Evolutionary conservation across 2,888 invertebrate genomes (phyloP).

Genomic region (Apomyelois bistriatella): DNA sequence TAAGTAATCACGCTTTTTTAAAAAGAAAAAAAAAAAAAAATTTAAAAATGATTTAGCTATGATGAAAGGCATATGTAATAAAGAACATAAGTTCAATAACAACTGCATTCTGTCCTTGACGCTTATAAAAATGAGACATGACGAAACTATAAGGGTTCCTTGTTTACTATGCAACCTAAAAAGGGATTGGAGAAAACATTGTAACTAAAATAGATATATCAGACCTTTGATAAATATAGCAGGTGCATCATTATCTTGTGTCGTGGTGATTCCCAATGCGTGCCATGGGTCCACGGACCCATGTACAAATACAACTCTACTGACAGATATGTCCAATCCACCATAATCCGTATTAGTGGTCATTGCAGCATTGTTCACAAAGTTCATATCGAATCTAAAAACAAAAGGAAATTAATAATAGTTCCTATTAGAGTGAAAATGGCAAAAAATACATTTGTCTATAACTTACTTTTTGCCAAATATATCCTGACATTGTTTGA

Average conservation of each 20-base stretch:
- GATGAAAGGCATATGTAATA: no score
- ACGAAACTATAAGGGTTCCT: neutral
- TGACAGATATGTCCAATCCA: slow-evolving; percentile 83
- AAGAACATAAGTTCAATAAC: no score
- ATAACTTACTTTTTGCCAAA: slow-evolving; percentile 85
- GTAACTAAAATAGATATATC: no score
- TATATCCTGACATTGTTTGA: slow-evolving; percentile 90
- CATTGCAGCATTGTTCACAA: slow-evolving; percentile 81
- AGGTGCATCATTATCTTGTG: slow-evolving; percentile 78
- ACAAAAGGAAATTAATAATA: neutral
- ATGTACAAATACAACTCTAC: slow-evolving; percentile 90
- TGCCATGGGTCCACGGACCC: slow-evolving; percentile 96
- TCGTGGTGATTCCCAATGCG: slow-evolving; percentile 85
- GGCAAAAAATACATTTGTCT: no score
- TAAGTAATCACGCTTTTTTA: no score
- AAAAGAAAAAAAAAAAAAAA: no score
- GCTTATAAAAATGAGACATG: no score
- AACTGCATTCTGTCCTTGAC: no score
- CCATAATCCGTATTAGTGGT: slow-evolving; percentile 91
- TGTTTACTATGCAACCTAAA: slow-evolving; percentile 36
- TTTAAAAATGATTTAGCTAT: no score
- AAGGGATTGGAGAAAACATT: no score
- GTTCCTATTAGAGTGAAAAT: neutral
- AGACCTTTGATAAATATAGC: slow-evolving; percentile 88
- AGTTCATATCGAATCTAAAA: slow-evolving; percentile 79